A percentile compares a stretch with the other conserved stretches of the same genome.
Evolutionary conservation across 1,140 invertebrate species (phyloP).

Genomic region (Agrilus planipennis): DNA sequence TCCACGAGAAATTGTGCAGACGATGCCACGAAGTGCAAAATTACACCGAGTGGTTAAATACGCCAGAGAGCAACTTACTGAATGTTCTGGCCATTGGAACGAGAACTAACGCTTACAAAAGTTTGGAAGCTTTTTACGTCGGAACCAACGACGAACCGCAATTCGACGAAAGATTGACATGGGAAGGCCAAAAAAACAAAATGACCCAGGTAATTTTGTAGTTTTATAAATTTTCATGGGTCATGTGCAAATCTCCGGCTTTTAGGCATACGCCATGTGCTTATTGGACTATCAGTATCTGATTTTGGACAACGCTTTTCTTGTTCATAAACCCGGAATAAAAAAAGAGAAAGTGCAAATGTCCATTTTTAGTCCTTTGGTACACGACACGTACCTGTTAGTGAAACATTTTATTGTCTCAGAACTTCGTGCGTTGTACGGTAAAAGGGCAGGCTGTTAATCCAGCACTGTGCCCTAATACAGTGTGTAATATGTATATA

Average conservation of each 20-base stretch:
- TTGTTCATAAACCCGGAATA: slow-evolving; percentile 32
- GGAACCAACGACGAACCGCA: slow-evolving; percentile 43
- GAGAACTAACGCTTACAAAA: slow-evolving; percentile 30
- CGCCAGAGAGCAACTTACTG: no score
- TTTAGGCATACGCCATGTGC: slow-evolving; percentile 33
- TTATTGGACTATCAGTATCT: slow-evolving; percentile 32
- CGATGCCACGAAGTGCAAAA: slow-evolving; percentile 38
- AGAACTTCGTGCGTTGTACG: no score
- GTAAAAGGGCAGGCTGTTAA: no score
- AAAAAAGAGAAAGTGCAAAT: slow-evolving; percentile 17
- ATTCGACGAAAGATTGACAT: slow-evolving; percentile 42
- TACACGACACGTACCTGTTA: slow-evolving; percentile 13
- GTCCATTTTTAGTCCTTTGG: slow-evolving; percentile 11
- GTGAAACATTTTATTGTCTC: no score
- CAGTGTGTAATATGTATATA: no score
- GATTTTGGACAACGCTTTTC: slow-evolving; percentile 31
- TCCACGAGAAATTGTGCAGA: slow-evolving; percentile 43
- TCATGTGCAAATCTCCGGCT: not conserved
- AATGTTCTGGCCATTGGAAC: slow-evolving; percentile 25
- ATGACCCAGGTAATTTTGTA: slow-evolving; percentile 48
- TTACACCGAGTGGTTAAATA: slow-evolving; percentile 22
- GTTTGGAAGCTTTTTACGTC: slow-evolving; percentile 46
- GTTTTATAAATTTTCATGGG: no score
- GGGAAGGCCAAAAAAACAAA: slow-evolving; percentile 45
- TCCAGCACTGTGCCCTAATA: no score